phyloP scores from a whole-genome alignment of 2,113 vertebrate genomes.

The Ifrita kowaldi region DNA sequence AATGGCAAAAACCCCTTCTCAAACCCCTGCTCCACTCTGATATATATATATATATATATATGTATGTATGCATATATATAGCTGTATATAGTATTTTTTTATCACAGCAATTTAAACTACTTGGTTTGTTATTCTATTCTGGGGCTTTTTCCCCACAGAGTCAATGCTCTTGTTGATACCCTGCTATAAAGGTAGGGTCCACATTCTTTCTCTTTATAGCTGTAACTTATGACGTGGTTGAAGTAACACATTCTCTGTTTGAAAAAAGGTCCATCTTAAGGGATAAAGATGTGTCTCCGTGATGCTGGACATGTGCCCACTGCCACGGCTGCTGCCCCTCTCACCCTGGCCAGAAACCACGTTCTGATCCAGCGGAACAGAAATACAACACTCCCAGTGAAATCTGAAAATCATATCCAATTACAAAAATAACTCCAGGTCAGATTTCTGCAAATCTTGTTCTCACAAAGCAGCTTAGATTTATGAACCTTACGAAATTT shows the following conservation, averaged over 20 bases:
- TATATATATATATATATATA: neutral
- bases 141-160: accelerated
- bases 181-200: neutral
- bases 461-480: neutral
- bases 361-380: neutral
- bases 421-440: neutral
- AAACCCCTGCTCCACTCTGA: neutral
- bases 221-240: neutral
- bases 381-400: neutral
- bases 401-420: neutral
- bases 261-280: neutral
- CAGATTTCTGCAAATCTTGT: neutral
- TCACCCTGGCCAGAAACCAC: neutral
- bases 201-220: neutral
- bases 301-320: neutral
- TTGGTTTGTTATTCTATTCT: neutral
- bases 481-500: neutral
- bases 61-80: accelerated
- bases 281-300: neutral
- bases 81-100: neutral
- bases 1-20: neutral
- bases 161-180: neutral
- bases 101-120: neutral
- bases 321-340: neutral
- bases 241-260: neutral